phyloP scores from a whole-genome alignment of 2,113 vertebrate species.

The Pelecanus crispus region DNA sequence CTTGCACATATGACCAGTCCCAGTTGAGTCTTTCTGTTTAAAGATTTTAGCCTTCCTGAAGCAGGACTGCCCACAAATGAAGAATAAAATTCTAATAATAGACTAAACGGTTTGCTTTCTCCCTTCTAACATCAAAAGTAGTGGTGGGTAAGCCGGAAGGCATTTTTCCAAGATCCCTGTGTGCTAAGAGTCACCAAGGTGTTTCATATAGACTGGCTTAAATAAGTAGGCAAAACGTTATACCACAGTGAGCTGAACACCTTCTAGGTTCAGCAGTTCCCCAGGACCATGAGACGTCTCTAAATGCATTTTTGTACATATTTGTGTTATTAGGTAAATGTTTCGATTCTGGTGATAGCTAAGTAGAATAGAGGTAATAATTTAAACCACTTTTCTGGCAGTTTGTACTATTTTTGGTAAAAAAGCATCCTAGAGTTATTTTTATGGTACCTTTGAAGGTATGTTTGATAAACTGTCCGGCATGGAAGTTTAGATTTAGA shows the following conservation, averaged over 20 bases:
- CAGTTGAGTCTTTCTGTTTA: not conserved
- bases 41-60: not conserved
- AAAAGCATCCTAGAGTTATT: not conserved
- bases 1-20: not conserved
- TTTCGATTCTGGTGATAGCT: not conserved
- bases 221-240: not conserved
- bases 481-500: not conserved
- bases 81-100: not conserved
- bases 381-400: not conserved
- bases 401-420: not conserved
- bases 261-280: not conserved
- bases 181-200: not conserved
- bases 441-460: not conserved
- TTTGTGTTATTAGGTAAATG: not conserved
- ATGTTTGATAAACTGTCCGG: not conserved
- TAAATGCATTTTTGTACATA: not conserved
- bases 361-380: not conserved
- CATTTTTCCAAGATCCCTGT: not conserved
- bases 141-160: not conserved
- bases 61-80: not conserved
- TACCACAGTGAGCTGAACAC: not conserved
- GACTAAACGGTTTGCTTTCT: not conserved
- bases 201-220: not conserved
- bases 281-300: not conserved
- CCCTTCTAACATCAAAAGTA: not conserved